Percentiles rank a stretch among this genome's conserved stretches.
These are phyloP conservation scores for Drosophila simulans DNA, from an alignment of 1,140 invertebrate genomes.

Conservation along the genomic window DNA sequence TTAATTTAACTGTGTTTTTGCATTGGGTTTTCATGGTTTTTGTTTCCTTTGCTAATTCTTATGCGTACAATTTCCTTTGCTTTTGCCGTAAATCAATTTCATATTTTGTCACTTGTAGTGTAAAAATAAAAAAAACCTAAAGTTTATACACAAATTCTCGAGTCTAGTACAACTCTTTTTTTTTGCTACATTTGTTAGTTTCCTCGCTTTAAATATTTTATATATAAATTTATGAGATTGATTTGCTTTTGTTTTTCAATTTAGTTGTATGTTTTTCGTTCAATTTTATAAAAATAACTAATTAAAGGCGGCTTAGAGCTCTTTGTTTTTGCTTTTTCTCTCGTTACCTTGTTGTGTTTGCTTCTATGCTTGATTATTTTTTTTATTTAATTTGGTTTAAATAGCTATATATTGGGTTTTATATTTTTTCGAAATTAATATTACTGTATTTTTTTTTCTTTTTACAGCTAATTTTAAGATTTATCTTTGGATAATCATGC, in stretches of 20 bases:
- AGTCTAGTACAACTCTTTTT: slow-evolving; percentile 40
- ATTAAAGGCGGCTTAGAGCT: slow-evolving; percentile 81
- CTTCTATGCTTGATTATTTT: slow-evolving; percentile 39
- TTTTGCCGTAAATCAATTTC: slow-evolving; percentile 50
- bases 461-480: slow-evolving; percentile 78
- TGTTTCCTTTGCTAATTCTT: slow-evolving; percentile 41
- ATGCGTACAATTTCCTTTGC: slow-evolving; percentile 44
- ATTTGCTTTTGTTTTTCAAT: slow-evolving; percentile 34
- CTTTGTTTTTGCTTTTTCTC: slow-evolving; percentile 72
- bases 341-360: slow-evolving; percentile 42
- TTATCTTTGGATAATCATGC: slow-evolving; percentile 77
- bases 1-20: slow-evolving; percentile 36
- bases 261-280: slow-evolving; percentile 42
- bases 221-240: slow-evolving; percentile 76
- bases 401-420: slow-evolving; percentile 56
- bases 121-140: slow-evolving; percentile 64
- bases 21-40: slow-evolving; percentile 10
- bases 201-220: slow-evolving; percentile 44
- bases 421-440: slow-evolving; percentile 52
- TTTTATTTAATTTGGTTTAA: slow-evolving; percentile 70
- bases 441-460: slow-evolving; percentile 75
- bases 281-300: slow-evolving; percentile 80
- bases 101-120: slow-evolving; percentile 70
- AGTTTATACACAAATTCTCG: slow-evolving; percentile 57
- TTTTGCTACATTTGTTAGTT: slow-evolving; percentile 34